These are phyloP conservation scores for Trichomycterus rosablanca DNA, from an alignment of 2,113 vertebrate species.

Conservation along the genomic window DNA sequence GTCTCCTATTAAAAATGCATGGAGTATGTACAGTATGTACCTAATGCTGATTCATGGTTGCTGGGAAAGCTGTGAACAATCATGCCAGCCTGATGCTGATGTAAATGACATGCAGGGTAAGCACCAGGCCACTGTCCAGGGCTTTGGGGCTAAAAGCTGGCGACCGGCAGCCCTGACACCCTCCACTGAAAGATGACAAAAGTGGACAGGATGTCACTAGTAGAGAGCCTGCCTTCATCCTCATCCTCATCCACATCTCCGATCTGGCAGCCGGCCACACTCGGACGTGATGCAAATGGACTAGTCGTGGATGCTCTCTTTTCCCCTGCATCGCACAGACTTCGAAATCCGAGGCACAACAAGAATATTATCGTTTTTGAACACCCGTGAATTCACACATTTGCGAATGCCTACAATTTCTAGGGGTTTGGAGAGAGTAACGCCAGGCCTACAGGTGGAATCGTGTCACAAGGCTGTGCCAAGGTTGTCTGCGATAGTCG, in stretches of 20 bases:
- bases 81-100: background rate
- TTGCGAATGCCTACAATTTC: slow-evolving; percentile 55
- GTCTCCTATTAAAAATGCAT: too few species aligned
- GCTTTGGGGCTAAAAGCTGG: background rate
- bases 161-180: slow-evolving; percentile 53
- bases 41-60: too few species aligned
- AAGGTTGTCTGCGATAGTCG: slow-evolving; percentile 48
- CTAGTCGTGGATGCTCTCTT: slow-evolving; percentile 75
- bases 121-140: background rate
- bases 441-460: slow-evolving; percentile 61
- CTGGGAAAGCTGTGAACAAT: too few species aligned
- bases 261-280: slow-evolving; percentile 64
- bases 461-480: slow-evolving; percentile 19
- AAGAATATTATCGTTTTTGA: slow-evolving; percentile 68
- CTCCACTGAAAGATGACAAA: slow-evolving; percentile 64
- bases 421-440: slow-evolving; percentile 54
- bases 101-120: background rate
- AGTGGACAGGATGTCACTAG: slow-evolving; percentile 76
- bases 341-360: slow-evolving; percentile 56
- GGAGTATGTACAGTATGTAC: too few species aligned
- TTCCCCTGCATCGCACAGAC: slow-evolving; percentile 67
- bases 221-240: slow-evolving; percentile 64
- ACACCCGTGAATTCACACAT: slow-evolving; percentile 62
- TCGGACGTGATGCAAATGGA: slow-evolving; percentile 71
- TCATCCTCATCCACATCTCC: slow-evolving; percentile 56